Evolutionary conservation across 2,113 vertebrate genomes (phyloP).

Genomic region (Coptodon bakossiorum): DNA sequence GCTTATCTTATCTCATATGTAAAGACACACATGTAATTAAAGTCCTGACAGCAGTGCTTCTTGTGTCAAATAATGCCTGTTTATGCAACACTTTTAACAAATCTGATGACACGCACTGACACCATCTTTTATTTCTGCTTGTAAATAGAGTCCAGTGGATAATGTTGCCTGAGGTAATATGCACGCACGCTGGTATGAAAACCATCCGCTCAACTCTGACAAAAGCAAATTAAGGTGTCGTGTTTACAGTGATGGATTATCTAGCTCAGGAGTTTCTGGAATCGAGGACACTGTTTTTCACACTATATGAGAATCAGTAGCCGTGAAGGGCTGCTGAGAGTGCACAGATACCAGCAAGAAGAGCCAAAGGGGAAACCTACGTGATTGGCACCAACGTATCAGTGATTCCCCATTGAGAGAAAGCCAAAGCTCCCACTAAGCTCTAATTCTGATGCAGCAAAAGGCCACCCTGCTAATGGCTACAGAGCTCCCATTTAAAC

Average conservation of each 20-base stretch:
- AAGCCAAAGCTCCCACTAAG: not conserved
- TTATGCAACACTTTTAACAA: not conserved
- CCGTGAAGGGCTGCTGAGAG: constrained; percentile 7
- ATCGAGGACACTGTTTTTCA: not conserved
- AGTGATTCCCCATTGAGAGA: not conserved
- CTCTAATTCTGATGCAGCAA: not conserved
- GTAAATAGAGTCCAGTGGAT: not conserved
- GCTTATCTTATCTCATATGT: accelerated
- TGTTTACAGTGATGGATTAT: constrained; percentile 26
- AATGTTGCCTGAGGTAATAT: not conserved
- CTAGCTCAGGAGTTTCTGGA: not conserved
- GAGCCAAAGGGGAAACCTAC: not conserved
- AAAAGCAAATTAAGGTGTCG: constrained; percentile 4
- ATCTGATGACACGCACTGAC: not conserved
- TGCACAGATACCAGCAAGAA: constrained; percentile 3
- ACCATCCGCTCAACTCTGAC: not conserved
- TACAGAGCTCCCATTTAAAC: not conserved
- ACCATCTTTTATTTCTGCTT: not conserved
- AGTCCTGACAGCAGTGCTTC: not conserved
- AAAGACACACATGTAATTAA: not conserved
- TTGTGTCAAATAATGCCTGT: not conserved
- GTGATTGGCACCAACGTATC: constrained; percentile 1
- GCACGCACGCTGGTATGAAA: not conserved
- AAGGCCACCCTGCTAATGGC: not conserved
- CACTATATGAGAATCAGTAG: not conserved